Percentiles rank a stretch among this genome's conserved stretches.
Conservation (phyloP, 2,888 invertebrate genomes). For the Agrenia bidenticulata region DNA sequence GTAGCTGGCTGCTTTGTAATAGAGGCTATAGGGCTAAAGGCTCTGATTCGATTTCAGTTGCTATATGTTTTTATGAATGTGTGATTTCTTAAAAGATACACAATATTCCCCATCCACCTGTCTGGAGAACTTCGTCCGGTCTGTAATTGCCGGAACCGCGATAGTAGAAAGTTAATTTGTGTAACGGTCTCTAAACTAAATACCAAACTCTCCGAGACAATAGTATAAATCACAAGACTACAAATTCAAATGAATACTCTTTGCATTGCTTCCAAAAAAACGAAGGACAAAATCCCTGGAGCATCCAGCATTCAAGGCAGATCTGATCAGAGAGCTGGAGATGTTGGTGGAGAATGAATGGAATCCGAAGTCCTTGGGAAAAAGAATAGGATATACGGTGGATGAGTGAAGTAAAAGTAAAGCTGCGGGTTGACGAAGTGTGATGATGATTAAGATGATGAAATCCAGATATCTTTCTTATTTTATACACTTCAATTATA, state of each 20-base stretch:
- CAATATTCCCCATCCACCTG: slow-evolving; percentile 6
- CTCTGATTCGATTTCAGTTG: no score
- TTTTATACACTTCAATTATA: slow-evolving; percentile 19
- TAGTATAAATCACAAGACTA: no score
- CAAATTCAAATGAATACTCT: no score
- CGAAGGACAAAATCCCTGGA: not conserved
- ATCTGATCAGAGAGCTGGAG: not conserved
- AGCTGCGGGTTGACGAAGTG: slow-evolving; percentile 20
- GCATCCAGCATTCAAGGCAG: slow-evolving; percentile 1
- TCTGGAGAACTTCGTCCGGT: not conserved
- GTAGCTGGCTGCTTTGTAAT: no score
- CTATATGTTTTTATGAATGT: no score
- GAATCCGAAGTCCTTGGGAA: slow-evolving; percentile 14
- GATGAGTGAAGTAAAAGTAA: slow-evolving; percentile 19
- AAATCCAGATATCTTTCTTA: slow-evolving; percentile 20
- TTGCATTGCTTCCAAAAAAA: not conserved
- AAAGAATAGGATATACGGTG: slow-evolving; percentile 19
- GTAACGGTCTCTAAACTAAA: no score
- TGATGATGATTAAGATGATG: slow-evolving; percentile 19
- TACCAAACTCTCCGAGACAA: no score
- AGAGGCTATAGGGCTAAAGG: no score
- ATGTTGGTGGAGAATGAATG: slow-evolving; percentile 9
- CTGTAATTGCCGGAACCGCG: not conserved
- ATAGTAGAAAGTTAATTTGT: no score
- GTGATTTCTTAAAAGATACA: not conserved